Evolutionary conservation across 2,113 vertebrate species (phyloP).

Genomic region (Vulpes lagopus): DNA sequence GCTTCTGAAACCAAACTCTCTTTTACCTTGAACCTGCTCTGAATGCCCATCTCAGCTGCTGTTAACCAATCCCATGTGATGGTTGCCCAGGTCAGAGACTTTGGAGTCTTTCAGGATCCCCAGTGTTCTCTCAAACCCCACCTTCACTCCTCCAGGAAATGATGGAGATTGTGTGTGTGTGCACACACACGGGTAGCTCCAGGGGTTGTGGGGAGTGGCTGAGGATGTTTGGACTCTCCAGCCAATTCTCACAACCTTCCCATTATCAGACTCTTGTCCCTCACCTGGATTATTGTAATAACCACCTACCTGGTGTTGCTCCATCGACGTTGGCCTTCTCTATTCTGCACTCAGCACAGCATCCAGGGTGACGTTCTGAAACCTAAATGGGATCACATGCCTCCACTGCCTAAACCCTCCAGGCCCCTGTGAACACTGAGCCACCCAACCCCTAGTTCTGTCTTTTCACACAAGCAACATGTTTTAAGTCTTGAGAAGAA

Average conservation of each 20-base stretch:
- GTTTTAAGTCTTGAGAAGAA: background rate
- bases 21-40: background rate
- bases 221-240: background rate
- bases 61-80: background rate
- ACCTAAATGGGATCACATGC: too few relatives aligned
- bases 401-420: too few relatives aligned
- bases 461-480: background rate
- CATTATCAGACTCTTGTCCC: too few relatives aligned
- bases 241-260: background rate
- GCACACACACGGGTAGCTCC: fast-evolving
- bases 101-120: background rate
- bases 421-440: too few relatives aligned
- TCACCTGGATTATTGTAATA: background rate
- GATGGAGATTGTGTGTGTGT: fast-evolving
- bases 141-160: background rate
- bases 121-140: background rate
- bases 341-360: background rate
- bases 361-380: background rate
- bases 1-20: background rate
- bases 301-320: background rate
- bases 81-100: background rate
- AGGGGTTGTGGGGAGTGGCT: background rate
- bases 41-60: background rate
- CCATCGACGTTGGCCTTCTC: background rate
- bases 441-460: background rate